phyloP scores from a whole-genome alignment of 2,113 vertebrate genomes.

The Chascanopsetta lugubris region DNA sequence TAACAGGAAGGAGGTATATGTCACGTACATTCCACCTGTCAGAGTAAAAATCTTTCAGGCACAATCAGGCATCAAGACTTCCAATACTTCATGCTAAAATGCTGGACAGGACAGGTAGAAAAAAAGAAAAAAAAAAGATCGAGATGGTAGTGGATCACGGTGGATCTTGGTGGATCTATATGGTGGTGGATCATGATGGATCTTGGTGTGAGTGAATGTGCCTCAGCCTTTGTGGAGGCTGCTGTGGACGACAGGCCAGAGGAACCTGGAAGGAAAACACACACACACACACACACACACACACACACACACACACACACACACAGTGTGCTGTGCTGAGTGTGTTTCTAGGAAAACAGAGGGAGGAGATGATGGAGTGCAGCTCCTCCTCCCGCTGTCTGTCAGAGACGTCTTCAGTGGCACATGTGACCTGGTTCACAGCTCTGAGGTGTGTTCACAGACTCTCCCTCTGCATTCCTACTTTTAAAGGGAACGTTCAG shows the following conservation, averaged over 20 bases:
- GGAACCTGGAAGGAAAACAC: slow-evolving; percentile 68
- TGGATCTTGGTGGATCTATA: no score
- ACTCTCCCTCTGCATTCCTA: neutral
- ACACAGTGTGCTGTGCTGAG: slow-evolving; percentile 62
- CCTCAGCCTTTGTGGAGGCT: slow-evolving; percentile 53
- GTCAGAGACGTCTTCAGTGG: slow-evolving; percentile 28
- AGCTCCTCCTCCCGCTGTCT: slow-evolving; percentile 17
- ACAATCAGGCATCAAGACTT: no score
- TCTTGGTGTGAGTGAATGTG: slow-evolving; percentile 55
- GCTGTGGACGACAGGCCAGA: slow-evolving; percentile 47
- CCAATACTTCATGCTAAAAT: no score
- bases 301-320: no score
- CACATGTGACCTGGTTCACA: slow-evolving; percentile 49
- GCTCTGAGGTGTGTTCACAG: slow-evolving; percentile 8
- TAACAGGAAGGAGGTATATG: no score
- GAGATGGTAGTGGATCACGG: no score
- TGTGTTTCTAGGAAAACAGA: slow-evolving; percentile 54
- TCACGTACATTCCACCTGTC: no score
- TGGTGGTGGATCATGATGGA: no score
- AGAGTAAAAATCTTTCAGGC: no score
- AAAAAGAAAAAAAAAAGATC: no score
- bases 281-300: no score
- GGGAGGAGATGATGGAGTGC: slow-evolving; percentile 44
- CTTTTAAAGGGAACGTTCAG: neutral
- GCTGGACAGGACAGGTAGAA: no score